Base-by-base conservation (phyloP, 2,797 vertebrate species). In the Pterois miles region DNA sequence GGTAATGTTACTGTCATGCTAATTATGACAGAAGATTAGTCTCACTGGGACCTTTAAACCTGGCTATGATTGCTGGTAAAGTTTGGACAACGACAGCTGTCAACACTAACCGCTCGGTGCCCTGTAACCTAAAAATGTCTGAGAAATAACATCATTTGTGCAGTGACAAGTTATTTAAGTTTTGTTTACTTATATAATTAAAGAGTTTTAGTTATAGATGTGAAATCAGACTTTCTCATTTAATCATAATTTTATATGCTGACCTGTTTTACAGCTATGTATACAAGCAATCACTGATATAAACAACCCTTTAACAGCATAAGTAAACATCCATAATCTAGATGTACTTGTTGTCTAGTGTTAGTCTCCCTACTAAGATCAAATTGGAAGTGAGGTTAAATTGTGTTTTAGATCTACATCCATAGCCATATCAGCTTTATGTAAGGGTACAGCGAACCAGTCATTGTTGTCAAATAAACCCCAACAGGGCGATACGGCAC, bases 21-120 rank as follows among this genome's bases (percentile, higher is more conserved):
- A 85, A 90, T 89, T 68, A 65, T 76, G 77, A 86, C n/a, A 16
- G 67, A 59, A 31, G 81, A 84, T 86, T 72, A 73, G 69, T 58
- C 67, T 62, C 63, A 40, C 34, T 1, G 22, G 68, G 81, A 86
- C 64, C 82, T 89, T 71, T 76, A 56, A 88, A 79, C 79, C 76
- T 59, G 78, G 64, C 68, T 18, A 3, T 64, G 74, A 74, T 18
- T 48, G 23, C 43, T 25, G 23, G 6, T 31, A 4, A 29, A 60
- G 18, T 33, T 27, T 3, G 10, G 65, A 57, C 33, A 27, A 22
- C 3, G 25, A 46, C 57, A 38, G 50, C 54, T 69, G 60, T 76
- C 67, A 58, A 8, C 66, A 6, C 34, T 40, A 52, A 58, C 50
- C 1, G 11, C 67, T 70, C 34, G 2, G 9, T n/a, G 25, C 6